Percentiles rank a stretch among this genome's conserved stretches.
Evolutionary conservation across 2,888 invertebrate genomes (phyloP).

Genomic region (Argyresthia goedartella): DNA sequence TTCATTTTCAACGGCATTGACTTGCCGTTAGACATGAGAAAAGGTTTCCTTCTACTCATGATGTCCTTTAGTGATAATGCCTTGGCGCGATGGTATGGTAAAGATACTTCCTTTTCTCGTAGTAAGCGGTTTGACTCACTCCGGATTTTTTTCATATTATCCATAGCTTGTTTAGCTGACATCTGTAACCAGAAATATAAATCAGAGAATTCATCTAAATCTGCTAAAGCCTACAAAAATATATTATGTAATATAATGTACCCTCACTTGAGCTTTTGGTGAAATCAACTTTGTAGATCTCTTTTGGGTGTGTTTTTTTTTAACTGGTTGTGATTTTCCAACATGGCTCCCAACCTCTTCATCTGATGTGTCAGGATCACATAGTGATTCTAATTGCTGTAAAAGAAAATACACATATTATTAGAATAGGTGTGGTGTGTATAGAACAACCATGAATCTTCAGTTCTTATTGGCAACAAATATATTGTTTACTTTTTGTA

Average conservation of each 20-base stretch:
- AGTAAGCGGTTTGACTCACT: slow-evolving; percentile 88
- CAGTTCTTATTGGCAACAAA: too few species aligned
- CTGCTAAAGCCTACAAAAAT: not conserved
- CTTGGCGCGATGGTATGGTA: slow-evolving; percentile 91
- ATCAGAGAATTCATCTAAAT: not conserved
- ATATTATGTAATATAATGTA: slow-evolving; percentile 10
- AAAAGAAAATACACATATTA: not conserved
- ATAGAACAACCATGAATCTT: too few species aligned
- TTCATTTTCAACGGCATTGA: slow-evolving; percentile 74
- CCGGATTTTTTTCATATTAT: slow-evolving; percentile 81
- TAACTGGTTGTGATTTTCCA: not conserved
- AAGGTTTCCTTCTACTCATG: slow-evolving; percentile 58
- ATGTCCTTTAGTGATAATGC: slow-evolving; percentile 85
- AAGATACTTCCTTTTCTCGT: slow-evolving; percentile 79
- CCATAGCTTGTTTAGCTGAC: slow-evolving; percentile 76
- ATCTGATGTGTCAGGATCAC: slow-evolving; percentile 71
- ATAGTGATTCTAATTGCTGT: slow-evolving; percentile 29
- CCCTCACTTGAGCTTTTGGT: slow-evolving; percentile 38
- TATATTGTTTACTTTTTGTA: too few species aligned
- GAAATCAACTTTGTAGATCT: slow-evolving; percentile 20
- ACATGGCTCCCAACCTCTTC: slow-evolving; percentile 18
- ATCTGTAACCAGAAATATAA: slow-evolving; percentile 44
- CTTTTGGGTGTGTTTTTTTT: not conserved
- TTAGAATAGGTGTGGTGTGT: too few species aligned
- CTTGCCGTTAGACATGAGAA: slow-evolving; percentile 48